These are phyloP conservation scores for Struthidea cinerea DNA, from an alignment of 2,113 vertebrate species.

Conservation along the genomic window DNA sequence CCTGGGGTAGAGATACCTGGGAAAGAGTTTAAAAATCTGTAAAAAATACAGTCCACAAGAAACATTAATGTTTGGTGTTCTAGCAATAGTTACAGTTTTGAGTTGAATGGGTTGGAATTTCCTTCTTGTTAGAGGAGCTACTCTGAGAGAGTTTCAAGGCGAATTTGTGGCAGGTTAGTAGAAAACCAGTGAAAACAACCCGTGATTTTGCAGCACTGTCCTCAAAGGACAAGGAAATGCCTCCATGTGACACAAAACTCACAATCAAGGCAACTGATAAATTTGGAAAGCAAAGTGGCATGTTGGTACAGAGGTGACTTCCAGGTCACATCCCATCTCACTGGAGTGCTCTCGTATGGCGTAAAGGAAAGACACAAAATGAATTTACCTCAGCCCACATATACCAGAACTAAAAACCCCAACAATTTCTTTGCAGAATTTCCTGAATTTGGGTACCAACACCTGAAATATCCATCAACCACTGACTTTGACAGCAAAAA, in stretches of 20 bases:
- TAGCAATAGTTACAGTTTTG: neutral
- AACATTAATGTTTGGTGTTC: neutral
- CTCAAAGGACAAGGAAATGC: neutral
- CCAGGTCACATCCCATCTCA: neutral
- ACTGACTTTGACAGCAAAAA: neutral
- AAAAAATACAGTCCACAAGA: neutral
- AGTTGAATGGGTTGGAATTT: neutral
- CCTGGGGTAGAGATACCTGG: neutral
- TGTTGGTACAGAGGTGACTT: neutral
- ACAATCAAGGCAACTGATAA: neutral
- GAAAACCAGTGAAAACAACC: neutral
- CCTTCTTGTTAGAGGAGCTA: neutral
- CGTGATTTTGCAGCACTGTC: neutral
- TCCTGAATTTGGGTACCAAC: neutral
- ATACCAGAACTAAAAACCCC: rapidly evolving
- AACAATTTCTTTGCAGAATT: neutral
- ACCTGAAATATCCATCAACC: neutral
- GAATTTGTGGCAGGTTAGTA: neutral
- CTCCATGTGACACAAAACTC: neutral
- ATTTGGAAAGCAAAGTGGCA: neutral
- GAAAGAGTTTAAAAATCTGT: neutral
- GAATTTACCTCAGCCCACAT: neutral
- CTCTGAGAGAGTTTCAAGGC: neutral
- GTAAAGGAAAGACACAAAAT: neutral
- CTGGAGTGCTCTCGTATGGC: neutral